Evolutionary conservation across 2,888 invertebrate species (phyloP).

Genomic region (Ectropis crepuscularia): DNA sequence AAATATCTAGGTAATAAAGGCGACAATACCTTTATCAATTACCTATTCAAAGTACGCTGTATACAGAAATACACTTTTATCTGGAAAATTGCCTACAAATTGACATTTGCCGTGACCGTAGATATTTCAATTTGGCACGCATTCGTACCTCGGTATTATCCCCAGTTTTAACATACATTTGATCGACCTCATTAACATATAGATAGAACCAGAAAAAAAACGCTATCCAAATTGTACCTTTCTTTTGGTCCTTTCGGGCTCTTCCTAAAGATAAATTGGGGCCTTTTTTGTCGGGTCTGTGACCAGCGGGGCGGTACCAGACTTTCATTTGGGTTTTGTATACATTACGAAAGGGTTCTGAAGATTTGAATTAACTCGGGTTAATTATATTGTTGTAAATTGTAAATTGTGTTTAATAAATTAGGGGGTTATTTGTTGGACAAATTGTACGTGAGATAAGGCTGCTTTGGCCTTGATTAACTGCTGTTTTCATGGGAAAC

Average conservation of each 20-base stretch:
- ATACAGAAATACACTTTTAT: constrained; percentile 4
- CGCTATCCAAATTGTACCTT: constrained; percentile 62
- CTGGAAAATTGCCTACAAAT: constrained; percentile 38
- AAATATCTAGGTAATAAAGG: too few species aligned
- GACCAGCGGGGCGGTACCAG: constrained; percentile 56
- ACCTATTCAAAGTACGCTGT: not conserved
- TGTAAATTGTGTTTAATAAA: constrained; percentile 41
- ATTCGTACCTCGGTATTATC: constrained; percentile 59
- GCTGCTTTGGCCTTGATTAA: constrained; percentile 7
- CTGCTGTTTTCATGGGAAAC: not conserved
- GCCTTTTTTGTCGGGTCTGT: constrained; percentile 55
- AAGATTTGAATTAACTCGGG: constrained; percentile 52
- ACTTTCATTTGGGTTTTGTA: constrained; percentile 57
- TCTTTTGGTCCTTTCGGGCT: constrained; percentile 58
- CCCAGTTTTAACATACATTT: constrained; percentile 69
- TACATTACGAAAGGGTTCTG: constrained; percentile 53
- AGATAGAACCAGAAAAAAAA: constrained; percentile 64
- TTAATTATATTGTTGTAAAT: constrained; percentile 56
- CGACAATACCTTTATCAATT: constrained; percentile 2
- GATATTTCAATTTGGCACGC: constrained; percentile 59
- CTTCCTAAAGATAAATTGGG: constrained; percentile 63
- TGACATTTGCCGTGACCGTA: constrained; percentile 52
- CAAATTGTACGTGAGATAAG: constrained; percentile 28
- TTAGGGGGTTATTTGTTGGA: constrained; percentile 32
- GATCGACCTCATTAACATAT: constrained; percentile 72